These are phyloP conservation scores for Aphidius gifuensis DNA, from an alignment of 1,140 invertebrate genomes.

Conservation along the genomic window DNA sequence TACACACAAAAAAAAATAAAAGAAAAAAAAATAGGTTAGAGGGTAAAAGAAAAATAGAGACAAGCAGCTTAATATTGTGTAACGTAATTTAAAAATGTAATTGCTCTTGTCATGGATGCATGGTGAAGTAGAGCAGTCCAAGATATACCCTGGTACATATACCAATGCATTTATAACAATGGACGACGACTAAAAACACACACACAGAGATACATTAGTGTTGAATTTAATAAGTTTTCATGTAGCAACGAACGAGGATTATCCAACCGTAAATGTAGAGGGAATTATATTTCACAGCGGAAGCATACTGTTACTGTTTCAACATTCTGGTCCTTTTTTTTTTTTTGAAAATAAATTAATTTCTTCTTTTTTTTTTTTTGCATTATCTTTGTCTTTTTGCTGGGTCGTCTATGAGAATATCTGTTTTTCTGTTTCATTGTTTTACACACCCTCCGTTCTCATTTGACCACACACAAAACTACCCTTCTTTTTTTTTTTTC, in stretches of 20 bases:
- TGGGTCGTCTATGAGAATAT: not conserved
- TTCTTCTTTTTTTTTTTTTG: slow-evolving; percentile 1
- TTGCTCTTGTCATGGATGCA: slow-evolving; percentile 51
- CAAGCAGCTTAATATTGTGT: slow-evolving; percentile 50
- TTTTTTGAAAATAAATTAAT: not conserved
- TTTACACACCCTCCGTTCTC: slow-evolving; percentile 6
- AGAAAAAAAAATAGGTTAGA: slow-evolving; percentile 7
- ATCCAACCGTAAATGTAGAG: slow-evolving; percentile 55
- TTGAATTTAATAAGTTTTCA: slow-evolving; percentile 54
- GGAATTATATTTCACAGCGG: slow-evolving; percentile 56
- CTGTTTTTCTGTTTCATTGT: not conserved
- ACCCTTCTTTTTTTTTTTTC: slow-evolving; percentile 10
- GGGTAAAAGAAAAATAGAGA: too few species aligned
- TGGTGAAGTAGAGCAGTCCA: slow-evolving; percentile 33
- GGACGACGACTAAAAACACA: slow-evolving; percentile 7
- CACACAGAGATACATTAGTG: slow-evolving; percentile 33
- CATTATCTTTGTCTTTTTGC: slow-evolving; percentile 1
- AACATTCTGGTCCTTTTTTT: slow-evolving; percentile 21
- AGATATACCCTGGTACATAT: not conserved
- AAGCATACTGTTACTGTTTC: slow-evolving; percentile 53
- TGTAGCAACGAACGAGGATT: slow-evolving; percentile 53
- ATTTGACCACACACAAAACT: not conserved
- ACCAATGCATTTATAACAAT: slow-evolving; percentile 14
- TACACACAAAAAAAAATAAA: not conserved
- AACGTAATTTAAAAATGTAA: slow-evolving; percentile 57